Percentiles rank a stretch among this genome's conserved stretches.
Conservation (phyloP, 2,888 invertebrate genomes). For the Mythimna lalbum region DNA sequence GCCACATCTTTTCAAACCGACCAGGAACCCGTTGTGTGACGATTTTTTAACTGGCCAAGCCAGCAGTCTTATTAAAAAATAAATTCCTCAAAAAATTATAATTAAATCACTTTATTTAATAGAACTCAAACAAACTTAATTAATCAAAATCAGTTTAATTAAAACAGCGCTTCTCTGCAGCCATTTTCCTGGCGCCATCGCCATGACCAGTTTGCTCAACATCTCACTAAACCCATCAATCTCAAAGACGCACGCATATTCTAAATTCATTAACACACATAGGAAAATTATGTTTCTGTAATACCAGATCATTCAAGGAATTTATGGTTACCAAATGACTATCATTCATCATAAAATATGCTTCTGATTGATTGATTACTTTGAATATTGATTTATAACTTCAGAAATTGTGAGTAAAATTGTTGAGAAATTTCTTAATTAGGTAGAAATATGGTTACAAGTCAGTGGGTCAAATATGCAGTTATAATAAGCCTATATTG, state of each 20-base stretch:
- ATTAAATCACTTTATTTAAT: too few species aligned
- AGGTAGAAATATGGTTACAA: too few species aligned
- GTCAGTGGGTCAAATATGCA: too few species aligned
- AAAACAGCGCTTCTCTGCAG: too few species aligned
- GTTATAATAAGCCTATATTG: too few species aligned
- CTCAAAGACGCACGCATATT: constrained; percentile 10
- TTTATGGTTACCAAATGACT: constrained; percentile 2
- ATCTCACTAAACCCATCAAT: not conserved
- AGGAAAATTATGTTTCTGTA: constrained; percentile 5
- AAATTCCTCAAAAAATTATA: too few species aligned
- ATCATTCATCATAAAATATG: not conserved
- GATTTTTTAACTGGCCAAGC: too few species aligned
- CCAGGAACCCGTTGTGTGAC: too few species aligned
- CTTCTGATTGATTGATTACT: constrained; percentile 7
- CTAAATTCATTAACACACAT: constrained; percentile 12
- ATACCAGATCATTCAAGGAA: constrained; percentile 28
- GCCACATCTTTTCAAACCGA: too few species aligned
- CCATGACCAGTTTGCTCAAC: not conserved
- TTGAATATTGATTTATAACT: constrained; percentile 28
- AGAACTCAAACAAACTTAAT: too few species aligned
- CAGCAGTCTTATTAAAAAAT: too few species aligned
- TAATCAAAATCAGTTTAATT: too few species aligned
- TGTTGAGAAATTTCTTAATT: not conserved
- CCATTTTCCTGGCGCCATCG: not conserved
- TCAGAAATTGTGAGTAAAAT: not conserved